Percentiles rank a stretch among this genome's conserved stretches.
Evolutionary conservation across 2,888 invertebrate genomes (phyloP).

Genomic region (Microctonus brassicae): DNA sequence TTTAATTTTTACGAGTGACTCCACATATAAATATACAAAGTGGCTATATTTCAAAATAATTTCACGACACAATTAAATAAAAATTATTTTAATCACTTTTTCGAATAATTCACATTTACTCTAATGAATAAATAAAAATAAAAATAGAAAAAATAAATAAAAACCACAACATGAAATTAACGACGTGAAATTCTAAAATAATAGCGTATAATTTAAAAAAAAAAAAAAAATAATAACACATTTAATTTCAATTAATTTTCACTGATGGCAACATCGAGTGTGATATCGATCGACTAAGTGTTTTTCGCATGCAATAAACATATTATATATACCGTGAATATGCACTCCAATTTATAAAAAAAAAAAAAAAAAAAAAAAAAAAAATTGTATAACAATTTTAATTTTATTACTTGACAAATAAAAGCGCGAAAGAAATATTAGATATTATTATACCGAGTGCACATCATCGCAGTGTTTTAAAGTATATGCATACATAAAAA

Average conservation of each 20-base stretch:
- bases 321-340: neutral
- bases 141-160: neutral
- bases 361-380: too few relatives aligned
- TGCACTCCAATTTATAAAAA: too few relatives aligned
- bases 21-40: neutral
- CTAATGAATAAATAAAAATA: neutral
- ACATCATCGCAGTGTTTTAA: neutral
- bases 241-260: neutral
- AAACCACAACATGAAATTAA: neutral
- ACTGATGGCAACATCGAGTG: neutral
- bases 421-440: neutral
- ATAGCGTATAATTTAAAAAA: too few relatives aligned
- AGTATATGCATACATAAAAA: neutral
- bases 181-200: too few relatives aligned
- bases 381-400: neutral
- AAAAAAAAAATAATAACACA: neutral
- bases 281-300: neutral
- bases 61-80: neutral
- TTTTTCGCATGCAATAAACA: neutral
- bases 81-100: neutral
- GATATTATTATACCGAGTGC: neutral
- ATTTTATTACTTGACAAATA: neutral
- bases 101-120: neutral
- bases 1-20: neutral
- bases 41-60: neutral